Conservation (phyloP, 2,113 vertebrate genomes). For the Heptranchias perlo region DNA sequence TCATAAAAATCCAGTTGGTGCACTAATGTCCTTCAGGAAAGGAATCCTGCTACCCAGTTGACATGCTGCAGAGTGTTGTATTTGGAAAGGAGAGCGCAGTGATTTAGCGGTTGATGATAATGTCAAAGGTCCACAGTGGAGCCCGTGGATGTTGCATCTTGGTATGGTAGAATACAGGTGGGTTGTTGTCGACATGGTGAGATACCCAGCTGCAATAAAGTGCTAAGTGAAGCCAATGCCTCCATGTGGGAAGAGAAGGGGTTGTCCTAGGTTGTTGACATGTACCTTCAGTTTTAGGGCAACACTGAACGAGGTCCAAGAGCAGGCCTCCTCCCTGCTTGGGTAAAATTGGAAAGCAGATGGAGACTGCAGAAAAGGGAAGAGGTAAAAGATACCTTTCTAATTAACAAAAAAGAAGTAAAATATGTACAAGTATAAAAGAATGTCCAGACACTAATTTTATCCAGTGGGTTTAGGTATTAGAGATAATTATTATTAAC, state of each 20-base stretch:
- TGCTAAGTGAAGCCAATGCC: not conserved
- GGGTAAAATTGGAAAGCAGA: not conserved
- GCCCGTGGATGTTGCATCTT: not conserved
- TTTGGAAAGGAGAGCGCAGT: not conserved
- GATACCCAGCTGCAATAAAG: not conserved
- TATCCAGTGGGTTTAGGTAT: not conserved
- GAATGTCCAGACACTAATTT: not conserved
- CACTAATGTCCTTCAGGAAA: not conserved
- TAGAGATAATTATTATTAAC: not conserved
- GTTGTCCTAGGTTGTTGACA: not conserved
- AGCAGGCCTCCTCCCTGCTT: not conserved
- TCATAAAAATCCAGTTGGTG: not conserved
- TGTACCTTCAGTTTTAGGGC: not conserved
- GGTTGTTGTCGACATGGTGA: not conserved
- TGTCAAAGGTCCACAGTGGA: not conserved
- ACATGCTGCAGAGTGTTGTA: not conserved
- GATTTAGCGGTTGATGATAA: not conserved
- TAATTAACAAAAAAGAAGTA: not conserved
- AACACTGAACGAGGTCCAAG: not conserved
- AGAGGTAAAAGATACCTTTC: not conserved
- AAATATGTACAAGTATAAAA: not conserved
- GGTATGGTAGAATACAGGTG: not conserved
- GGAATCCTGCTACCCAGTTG: not conserved
- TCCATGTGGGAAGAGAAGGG: not conserved
- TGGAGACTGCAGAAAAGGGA: not conserved